These are phyloP conservation scores for Zenarchopterus dispar DNA, from an alignment of 2,797 vertebrate species.

Conservation along the genomic window DNA sequence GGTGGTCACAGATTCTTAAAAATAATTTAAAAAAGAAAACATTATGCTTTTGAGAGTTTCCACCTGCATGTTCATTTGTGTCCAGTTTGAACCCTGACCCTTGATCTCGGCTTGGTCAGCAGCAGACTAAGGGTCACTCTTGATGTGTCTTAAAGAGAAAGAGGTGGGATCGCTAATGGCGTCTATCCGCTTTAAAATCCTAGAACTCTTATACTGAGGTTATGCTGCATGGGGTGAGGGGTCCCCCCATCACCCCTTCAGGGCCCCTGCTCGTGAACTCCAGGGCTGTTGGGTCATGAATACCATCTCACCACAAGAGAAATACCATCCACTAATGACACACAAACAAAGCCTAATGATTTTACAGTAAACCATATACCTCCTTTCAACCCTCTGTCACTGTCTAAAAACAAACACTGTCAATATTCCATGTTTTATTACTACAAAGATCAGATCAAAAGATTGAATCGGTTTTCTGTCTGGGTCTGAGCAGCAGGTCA, in stretches of 20 bases:
- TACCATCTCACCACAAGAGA: constrained; percentile 29
- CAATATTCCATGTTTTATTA: constrained; percentile 16
- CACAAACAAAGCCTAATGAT: constrained; percentile 45
- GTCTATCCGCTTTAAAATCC: constrained; percentile 50
- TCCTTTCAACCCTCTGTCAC: constrained; percentile 1
- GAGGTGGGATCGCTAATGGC: constrained; percentile 69
- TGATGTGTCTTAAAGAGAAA: constrained; percentile 69
- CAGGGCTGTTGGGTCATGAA: constrained; percentile 35
- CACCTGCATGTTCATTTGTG: constrained; percentile 77
- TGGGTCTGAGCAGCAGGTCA: constrained; percentile 14
- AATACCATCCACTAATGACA: constrained; percentile 33
- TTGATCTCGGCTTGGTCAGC: constrained; percentile 52
- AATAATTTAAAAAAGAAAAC: constrained; percentile 33
- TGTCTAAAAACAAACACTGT: constrained; percentile 15
- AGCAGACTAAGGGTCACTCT: constrained; percentile 46
- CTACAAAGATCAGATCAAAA: constrained; percentile 29
- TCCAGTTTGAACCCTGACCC: constrained; percentile 68
- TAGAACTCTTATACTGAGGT: constrained; percentile 35
- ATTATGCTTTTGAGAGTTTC: constrained; percentile 17
- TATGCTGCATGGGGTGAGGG: constrained; percentile 23
- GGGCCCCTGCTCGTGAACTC: constrained; percentile 26
- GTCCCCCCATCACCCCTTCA: neutral
- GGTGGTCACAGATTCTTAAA: constrained; percentile 4
- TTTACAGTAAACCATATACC: constrained; percentile 35
- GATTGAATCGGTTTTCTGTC: constrained; percentile 3